phyloP scores from a whole-genome alignment of 2,888 invertebrate species.

The Trichopria drosophilae region DNA sequence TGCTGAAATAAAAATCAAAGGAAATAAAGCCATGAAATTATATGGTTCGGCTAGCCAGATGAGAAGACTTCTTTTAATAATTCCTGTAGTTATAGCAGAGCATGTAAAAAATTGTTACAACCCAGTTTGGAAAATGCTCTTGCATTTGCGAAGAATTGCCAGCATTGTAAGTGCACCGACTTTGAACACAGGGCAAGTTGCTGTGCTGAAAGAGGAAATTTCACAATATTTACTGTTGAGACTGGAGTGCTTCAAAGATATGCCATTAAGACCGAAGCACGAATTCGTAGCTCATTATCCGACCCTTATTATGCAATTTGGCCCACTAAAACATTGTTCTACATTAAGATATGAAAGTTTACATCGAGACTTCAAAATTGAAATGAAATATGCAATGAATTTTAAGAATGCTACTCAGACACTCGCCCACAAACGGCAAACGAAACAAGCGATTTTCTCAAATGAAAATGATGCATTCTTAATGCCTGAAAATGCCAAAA shows the following conservation, averaged over 20 bases:
- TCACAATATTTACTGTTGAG: slow-evolving; percentile 1
- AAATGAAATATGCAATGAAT: slow-evolving; percentile 30
- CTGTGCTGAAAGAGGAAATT: neutral
- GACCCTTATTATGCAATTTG: slow-evolving; percentile 29
- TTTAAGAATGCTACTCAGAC: slow-evolving; percentile 34
- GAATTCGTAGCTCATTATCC: slow-evolving; percentile 34
- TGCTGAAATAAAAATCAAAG: no score
- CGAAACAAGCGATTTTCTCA: slow-evolving; percentile 9
- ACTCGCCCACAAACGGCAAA: slow-evolving; percentile 25
- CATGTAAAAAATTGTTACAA: slow-evolving; percentile 4
- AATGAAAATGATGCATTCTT: no score
- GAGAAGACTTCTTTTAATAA: slow-evolving; percentile 1
- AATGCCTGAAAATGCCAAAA: no score
- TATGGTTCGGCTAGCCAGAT: slow-evolving; percentile 14
- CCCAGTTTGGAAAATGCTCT: slow-evolving; percentile 15
- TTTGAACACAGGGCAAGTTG: slow-evolving; percentile 1
- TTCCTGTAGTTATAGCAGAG: slow-evolving; percentile 4
- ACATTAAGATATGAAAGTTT: slow-evolving; percentile 37
- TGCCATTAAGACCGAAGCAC: slow-evolving; percentile 34
- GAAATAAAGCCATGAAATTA: slow-evolving; percentile 1
- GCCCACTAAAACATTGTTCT: slow-evolving; percentile 32
- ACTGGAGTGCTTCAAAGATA: slow-evolving; percentile 8
- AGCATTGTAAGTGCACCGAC: slow-evolving; percentile 4
- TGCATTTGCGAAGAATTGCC: slow-evolving; percentile 2
- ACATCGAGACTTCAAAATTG: slow-evolving; percentile 37